These are phyloP conservation scores for Cremastinae sp. DNA, from an alignment of 2,888 invertebrate species.

Conservation along the genomic window DNA sequence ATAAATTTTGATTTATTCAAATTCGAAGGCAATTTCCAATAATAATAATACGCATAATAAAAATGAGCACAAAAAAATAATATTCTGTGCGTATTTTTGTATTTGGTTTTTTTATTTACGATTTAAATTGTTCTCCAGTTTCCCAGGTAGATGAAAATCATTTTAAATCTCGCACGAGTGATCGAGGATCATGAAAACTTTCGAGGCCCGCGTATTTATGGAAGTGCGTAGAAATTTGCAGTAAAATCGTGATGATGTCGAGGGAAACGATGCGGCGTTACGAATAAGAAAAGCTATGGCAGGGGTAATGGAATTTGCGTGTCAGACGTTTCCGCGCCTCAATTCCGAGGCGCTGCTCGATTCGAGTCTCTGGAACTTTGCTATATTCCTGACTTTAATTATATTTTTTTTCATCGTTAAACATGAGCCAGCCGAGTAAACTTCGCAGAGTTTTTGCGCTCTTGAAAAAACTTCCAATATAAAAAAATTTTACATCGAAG, in stretches of 20 bases:
- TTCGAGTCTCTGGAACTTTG: constrained; percentile 12
- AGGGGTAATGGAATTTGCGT: constrained; percentile 67
- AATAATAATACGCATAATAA: no score
- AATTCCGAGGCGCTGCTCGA: constrained; percentile 9
- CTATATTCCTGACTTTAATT: constrained; percentile 42
- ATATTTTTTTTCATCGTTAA: constrained; percentile 35
- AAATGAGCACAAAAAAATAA: no score
- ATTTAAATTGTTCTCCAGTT: no score
- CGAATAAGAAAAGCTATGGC: constrained; percentile 36
- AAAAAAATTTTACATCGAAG: no score
- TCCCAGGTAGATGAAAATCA: no score
- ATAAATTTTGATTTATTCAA: no score
- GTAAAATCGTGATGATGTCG: constrained; percentile 3
- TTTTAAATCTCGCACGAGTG: no score
- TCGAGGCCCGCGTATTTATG: constrained; percentile 14
- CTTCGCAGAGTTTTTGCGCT: no score
- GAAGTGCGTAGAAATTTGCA: constrained; percentile 8
- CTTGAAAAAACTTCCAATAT: no score
- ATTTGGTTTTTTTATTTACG: no score
- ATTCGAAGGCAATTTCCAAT: no score
- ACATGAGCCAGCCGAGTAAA: constrained; percentile 2
- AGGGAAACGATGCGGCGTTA: constrained; percentile 32
- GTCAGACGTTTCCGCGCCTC: constrained; percentile 50
- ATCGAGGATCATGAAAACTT: constrained; percentile 47
- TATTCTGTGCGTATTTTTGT: no score